Base-by-base conservation (phyloP, 2,113 vertebrate species). In the Fulica atra region DNA sequence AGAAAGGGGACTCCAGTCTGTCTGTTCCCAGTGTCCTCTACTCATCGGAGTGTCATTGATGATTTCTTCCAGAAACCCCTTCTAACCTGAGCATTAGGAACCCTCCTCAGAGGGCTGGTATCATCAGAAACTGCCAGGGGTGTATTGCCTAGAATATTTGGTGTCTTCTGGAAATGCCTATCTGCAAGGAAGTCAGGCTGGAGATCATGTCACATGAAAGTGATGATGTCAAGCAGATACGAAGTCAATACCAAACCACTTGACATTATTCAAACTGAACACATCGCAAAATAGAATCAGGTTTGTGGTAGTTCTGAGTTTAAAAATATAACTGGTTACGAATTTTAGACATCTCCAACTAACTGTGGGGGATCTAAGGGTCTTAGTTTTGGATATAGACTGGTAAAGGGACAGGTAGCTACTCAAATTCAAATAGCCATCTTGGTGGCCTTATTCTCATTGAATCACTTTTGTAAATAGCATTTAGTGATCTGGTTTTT, bases 401-500 rank as follows among this genome's bases (percentile, higher is more conserved):
- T 85, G 17, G 20, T 81, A 87, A 81, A 85, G 31, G 35, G 33
- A 63, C 38, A 84, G 44, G 46, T 28, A 74, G 31, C 15, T 38
- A 59, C n/a, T 28, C 19, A 59, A 86, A 64, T 57, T 0, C 6
- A 53, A 79, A 72, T 21, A 89, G 40, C 7, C 7, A 2, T 70
- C 66, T 85, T 71, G 9, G 33, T 88, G 70, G 82, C 46, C 61
- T 85, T 90, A 71, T 59, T 93, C 31, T 89, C 36, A 72, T 57
- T 79, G 56, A 82, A 74, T 71, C 71, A 59, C 65, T 79, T 85
- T 24, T 74, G 65, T 11, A 79, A 82, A 79, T 29, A 92, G 7
- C 19, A 57, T 11, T 29, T 38, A 23, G 24, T 28, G 35, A 53
- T 31, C 51, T 89, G 81, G 81, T 93, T 70, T 51, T 44, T 44